These are phyloP conservation scores for Cydia amplana DNA, from an alignment of 1,140 invertebrate genomes.

Conservation along the genomic window DNA sequence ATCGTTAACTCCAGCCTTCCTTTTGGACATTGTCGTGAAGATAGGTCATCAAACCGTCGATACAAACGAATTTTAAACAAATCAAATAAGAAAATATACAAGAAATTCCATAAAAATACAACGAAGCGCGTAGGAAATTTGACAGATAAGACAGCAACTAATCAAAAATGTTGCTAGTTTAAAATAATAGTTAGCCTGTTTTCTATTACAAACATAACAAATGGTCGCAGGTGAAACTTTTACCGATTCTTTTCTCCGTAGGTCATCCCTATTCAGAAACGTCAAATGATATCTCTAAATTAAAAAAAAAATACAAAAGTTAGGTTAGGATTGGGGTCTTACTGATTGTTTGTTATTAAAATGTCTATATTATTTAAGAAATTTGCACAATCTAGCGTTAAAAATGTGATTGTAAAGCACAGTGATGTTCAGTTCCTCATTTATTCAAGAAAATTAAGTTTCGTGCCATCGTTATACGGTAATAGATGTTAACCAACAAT, in stretches of 20 bases:
- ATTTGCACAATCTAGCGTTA: constrained; percentile 53
- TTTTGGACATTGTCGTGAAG: constrained; percentile 61
- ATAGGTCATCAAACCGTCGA: constrained; percentile 6
- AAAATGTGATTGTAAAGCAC: constrained; percentile 48
- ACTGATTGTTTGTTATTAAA: constrained; percentile 31
- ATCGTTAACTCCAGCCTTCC: constrained; percentile 68
- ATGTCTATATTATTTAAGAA: constrained; percentile 62
- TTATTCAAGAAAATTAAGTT: constrained; percentile 62
- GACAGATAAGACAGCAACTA: constrained; percentile 13
- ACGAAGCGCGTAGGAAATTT: constrained; percentile 26
- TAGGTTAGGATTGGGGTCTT: constrained; percentile 10
- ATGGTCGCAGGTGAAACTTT: not conserved
- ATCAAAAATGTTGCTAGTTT: constrained; percentile 17
- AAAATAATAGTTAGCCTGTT: constrained; percentile 4
- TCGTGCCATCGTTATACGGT: constrained; percentile 70
- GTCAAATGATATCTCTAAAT: not conserved
- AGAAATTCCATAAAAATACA: constrained; percentile 23
- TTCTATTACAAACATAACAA: not conserved
- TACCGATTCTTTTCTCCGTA: not conserved
- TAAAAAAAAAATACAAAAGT: constrained; percentile 6
- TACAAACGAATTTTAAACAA: not conserved
- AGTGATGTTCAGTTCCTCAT: constrained; percentile 55
- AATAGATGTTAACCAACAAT: constrained; percentile 37
- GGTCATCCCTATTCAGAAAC: not conserved
- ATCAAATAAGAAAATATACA: constrained; percentile 17